phyloP scores from a whole-genome alignment of 2,797 vertebrate species.

The Sebastes itinus region DNA sequence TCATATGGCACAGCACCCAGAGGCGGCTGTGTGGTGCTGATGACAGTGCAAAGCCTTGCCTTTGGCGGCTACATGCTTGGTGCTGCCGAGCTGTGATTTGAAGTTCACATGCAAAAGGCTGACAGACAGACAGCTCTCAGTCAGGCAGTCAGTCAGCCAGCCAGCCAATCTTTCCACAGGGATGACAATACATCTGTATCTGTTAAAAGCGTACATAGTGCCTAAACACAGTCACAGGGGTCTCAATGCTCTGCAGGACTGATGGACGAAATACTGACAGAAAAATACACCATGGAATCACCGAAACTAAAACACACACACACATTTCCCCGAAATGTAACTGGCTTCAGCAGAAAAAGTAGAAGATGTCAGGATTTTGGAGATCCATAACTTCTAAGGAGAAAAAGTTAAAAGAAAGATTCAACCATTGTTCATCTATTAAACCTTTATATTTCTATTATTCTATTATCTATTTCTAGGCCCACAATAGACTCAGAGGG shows the following conservation, averaged over 20 bases:
- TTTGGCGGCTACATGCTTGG: conserved; percentile 81
- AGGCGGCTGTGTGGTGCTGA: conserved; percentile 78
- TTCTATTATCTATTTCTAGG: too few relatives aligned
- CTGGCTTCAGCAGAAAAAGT: background rate
- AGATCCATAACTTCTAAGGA: background rate
- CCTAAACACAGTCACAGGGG: conserved; percentile 48
- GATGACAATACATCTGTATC: conserved; percentile 67
- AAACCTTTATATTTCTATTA: background rate
- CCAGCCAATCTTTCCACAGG: conserved; percentile 64
- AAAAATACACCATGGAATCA: conserved; percentile 14
- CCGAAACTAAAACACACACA: background rate
- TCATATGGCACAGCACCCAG: conserved; percentile 81
- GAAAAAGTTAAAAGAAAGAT: background rate
- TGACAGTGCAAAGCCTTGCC: conserved; percentile 83
- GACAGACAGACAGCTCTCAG: conserved; percentile 81
- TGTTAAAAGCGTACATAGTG: conserved; percentile 59
- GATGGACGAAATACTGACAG: conserved; percentile 39
- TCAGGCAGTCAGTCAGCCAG: conserved; percentile 66
- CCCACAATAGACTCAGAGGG: too few relatives aligned
- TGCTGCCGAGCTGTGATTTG: conserved; percentile 77
- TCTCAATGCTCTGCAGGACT: conserved; percentile 42
- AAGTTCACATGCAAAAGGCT: conserved; percentile 79
- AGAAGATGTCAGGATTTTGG: background rate
- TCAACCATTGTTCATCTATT: background rate
- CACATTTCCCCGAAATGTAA: background rate